A percentile compares a stretch with the other conserved stretches of the same genome.
Evolutionary conservation across 1,140 invertebrate genomes (phyloP).

Genomic region (Oppia nitens): DNA sequence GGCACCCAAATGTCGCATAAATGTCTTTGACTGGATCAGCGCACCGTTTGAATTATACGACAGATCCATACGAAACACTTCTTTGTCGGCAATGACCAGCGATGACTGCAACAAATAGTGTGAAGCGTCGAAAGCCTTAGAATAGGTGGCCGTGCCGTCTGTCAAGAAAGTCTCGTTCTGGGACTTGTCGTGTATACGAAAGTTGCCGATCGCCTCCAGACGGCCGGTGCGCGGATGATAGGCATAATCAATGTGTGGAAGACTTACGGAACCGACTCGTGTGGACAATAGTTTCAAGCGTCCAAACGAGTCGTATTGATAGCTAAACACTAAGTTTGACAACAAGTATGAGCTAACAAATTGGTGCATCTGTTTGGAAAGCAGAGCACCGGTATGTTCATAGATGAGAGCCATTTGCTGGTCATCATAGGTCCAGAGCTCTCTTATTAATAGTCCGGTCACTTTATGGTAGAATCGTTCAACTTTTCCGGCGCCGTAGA

Average conservation of each 20-base stretch:
- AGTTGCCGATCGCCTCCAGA: slow-evolving; percentile 61
- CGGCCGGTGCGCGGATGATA: slow-evolving; percentile 72
- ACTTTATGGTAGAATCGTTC: slow-evolving; percentile 16
- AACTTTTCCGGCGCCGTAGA: slow-evolving; percentile 48
- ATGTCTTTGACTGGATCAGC: slow-evolving; percentile 21
- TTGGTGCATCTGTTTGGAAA: slow-evolving; percentile 69
- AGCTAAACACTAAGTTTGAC: slow-evolving; percentile 68
- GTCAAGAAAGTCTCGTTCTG: slow-evolving; percentile 22
- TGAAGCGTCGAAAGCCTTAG: slow-evolving; percentile 18
- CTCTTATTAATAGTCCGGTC: slow-evolving; percentile 13
- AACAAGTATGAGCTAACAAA: slow-evolving; percentile 58
- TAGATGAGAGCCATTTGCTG: slow-evolving; percentile 63
- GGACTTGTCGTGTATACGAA: slow-evolving; percentile 33
- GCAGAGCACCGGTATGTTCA: slow-evolving; percentile 70
- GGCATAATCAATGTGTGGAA: slow-evolving; percentile 49
- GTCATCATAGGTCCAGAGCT: slow-evolving; percentile 39
- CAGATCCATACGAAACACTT: slow-evolving; percentile 22
- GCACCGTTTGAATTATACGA: slow-evolving; percentile 18
- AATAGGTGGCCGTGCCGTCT: slow-evolving; percentile 21
- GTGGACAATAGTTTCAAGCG: slow-evolving; percentile 27
- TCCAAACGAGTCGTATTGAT: slow-evolving; percentile 74
- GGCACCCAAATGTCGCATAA: slow-evolving; percentile 19
- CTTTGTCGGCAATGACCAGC: slow-evolving; percentile 21
- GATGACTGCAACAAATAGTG: slow-evolving; percentile 19
- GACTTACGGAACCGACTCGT: slow-evolving; percentile 24